Evolutionary conservation across 2,113 vertebrate species (phyloP).

Genomic region (Thamnophis sirtalis): DNA sequence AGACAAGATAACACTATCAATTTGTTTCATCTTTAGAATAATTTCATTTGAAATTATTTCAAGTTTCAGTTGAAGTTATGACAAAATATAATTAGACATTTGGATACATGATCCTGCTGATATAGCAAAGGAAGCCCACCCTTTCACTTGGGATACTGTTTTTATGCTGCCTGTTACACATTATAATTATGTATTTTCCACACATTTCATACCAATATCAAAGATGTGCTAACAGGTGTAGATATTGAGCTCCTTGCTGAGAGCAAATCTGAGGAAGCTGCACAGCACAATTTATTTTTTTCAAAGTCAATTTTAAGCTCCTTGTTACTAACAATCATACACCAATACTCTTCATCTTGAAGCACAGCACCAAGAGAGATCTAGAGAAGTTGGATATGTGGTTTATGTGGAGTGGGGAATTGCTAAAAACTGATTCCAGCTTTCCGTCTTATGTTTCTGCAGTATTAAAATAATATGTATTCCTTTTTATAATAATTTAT

Average conservation of each 20-base stretch:
- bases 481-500: slow-evolving; percentile 31
- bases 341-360: slow-evolving; percentile 43
- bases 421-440: slow-evolving; percentile 29
- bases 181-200: slow-evolving; percentile 49
- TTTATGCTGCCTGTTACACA: slow-evolving; percentile 38
- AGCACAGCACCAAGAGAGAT: slow-evolving; percentile 47
- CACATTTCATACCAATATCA: slow-evolving; percentile 32
- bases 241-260: slow-evolving; percentile 51
- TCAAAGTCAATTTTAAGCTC: slow-evolving; percentile 61
- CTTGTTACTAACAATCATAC: slow-evolving; percentile 45
- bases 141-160: slow-evolving; percentile 28
- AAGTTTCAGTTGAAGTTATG: neutral
- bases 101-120: neutral
- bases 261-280: slow-evolving; percentile 60
- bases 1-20: neutral
- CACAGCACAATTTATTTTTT: slow-evolving; percentile 54
- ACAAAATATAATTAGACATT: neutral
- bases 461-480: slow-evolving; percentile 46
- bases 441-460: slow-evolving; percentile 52
- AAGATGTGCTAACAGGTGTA: slow-evolving; percentile 61
- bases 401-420: slow-evolving; percentile 56
- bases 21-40: neutral
- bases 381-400: slow-evolving; percentile 50
- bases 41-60: neutral
- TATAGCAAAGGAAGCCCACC: slow-evolving; percentile 5